phyloP scores from a whole-genome alignment of 53 echinoderm and acorn worm species.

The Echinarachnius parma region DNA sequence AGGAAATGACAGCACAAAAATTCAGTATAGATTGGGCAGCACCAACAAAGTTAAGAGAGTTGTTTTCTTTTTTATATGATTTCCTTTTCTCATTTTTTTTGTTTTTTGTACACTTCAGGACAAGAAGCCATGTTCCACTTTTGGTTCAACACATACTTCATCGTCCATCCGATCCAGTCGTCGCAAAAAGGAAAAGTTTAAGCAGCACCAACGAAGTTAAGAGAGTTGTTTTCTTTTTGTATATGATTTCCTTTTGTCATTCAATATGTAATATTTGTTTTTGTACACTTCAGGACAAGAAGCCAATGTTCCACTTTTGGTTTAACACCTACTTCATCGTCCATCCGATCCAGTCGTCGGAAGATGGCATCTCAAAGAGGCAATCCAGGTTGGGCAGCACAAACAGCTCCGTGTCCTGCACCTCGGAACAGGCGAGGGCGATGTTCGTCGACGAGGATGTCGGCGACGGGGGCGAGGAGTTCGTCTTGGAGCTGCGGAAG shows the following conservation, averaged over 20 bases:
- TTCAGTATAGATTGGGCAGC: too few relatives aligned
- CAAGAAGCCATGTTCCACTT: conserved; percentile 92
- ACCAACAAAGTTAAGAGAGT: too few relatives aligned
- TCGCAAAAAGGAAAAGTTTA: too few relatives aligned
- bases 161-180: conserved; percentile 66
- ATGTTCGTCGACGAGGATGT: conserved; percentile 35
- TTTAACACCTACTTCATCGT: conserved; percentile 96
- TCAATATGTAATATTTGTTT: not conserved
- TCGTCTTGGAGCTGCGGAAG: conserved; percentile 70
- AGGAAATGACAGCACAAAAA: too few relatives aligned
- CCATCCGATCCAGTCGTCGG: conserved; percentile 55
- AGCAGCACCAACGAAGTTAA: too few relatives aligned
- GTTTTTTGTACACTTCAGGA: conserved; percentile 45
- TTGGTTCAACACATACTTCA: conserved; percentile 98
- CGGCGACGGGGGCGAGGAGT: conserved; percentile 62
- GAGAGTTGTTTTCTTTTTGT: too few relatives aligned
- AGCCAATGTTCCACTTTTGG: conserved; percentile 95
- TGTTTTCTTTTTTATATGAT: too few relatives aligned
- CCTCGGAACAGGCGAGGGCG: conserved; percentile 15
- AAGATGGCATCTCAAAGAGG: conserved; percentile 42
- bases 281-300: conserved; percentile 63
- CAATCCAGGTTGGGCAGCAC: conserved; percentile 15
- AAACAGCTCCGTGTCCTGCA: conserved; percentile 16
- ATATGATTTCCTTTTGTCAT: too few relatives aligned
- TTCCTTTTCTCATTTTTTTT: too few relatives aligned